Conservation (phyloP, 2,113 vertebrate genomes). For the Scytalopus superciliaris region DNA sequence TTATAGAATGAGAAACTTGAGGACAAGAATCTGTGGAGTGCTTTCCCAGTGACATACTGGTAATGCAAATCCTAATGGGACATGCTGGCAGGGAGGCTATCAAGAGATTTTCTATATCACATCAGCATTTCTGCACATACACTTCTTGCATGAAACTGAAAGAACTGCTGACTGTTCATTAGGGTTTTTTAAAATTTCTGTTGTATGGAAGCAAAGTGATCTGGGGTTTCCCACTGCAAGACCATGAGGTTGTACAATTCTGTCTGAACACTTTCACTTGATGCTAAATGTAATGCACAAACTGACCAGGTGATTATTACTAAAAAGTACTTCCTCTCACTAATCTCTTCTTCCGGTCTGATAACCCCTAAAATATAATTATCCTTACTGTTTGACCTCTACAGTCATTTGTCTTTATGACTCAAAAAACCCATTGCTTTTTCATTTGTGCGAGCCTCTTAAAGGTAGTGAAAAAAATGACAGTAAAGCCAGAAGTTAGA, state of each 20-base stretch:
- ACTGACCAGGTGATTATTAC: not conserved
- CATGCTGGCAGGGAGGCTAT: not conserved
- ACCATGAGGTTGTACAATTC: not conserved
- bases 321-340: not conserved
- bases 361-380: not conserved
- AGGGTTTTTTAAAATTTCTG: not conserved
- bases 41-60: not conserved
- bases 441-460: not conserved
- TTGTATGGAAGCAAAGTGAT: not conserved
- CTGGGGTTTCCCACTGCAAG: not conserved
- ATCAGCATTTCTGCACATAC: not conserved
- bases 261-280: fast-evolving
- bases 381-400: not conserved
- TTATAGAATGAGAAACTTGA: not conserved
- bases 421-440: not conserved
- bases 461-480: not conserved
- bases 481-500: not conserved
- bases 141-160: not conserved
- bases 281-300: not conserved
- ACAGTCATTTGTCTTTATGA: not conserved
- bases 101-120: not conserved
- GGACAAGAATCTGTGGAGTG: not conserved
- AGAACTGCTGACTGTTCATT: not conserved
- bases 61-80: not conserved
- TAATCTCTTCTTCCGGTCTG: not conserved